These are phyloP conservation scores for Leptinotarsa lineolata DNA, from an alignment of 1,140 invertebrate genomes.

Conservation along the genomic window DNA sequence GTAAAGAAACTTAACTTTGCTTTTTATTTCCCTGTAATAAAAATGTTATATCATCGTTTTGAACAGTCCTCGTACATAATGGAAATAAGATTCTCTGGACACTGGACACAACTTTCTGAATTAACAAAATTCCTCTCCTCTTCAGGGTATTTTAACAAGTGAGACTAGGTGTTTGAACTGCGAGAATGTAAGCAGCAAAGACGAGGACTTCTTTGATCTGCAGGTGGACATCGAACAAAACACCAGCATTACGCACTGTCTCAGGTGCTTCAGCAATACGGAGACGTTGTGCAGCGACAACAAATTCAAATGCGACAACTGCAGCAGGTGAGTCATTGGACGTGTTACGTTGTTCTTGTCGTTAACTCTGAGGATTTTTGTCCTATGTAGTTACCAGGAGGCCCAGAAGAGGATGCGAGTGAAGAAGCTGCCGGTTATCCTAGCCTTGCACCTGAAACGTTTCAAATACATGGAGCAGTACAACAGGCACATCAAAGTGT, in stretches of 20 bases:
- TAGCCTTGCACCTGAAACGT: conserved; percentile 96
- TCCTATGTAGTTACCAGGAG: conserved; percentile 95
- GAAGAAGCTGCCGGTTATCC: conserved; percentile 96
- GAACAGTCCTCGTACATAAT: no score
- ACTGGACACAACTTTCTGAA: no score
- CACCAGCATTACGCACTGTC: conserved; percentile 97
- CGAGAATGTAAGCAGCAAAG: conserved; percentile 99
- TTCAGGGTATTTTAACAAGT: conserved; percentile 90
- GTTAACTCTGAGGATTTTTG: conserved; percentile 10
- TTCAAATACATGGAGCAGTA: conserved; percentile 99
- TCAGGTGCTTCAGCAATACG: conserved; percentile 96
- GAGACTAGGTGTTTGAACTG: conserved; percentile 99
- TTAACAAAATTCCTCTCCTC: no score
- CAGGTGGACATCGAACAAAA: conserved; percentile 99
- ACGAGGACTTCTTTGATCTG: conserved; percentile 99
- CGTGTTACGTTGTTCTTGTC: not conserved
- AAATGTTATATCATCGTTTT: no score
- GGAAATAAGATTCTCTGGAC: no score
- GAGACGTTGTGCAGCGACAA: conserved; percentile 99
- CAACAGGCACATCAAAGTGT: conserved; percentile 98
- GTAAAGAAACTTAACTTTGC: no score
- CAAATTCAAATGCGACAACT: conserved; percentile 99
- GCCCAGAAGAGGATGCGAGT: conserved; percentile 97
- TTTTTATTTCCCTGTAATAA: no score
- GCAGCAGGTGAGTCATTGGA: conserved; percentile 54